Percentiles rank a stretch among this genome's conserved stretches.
Evolutionary conservation across 2,113 vertebrate species (phyloP).

Genomic region (Pelecanoides urinatrix): DNA sequence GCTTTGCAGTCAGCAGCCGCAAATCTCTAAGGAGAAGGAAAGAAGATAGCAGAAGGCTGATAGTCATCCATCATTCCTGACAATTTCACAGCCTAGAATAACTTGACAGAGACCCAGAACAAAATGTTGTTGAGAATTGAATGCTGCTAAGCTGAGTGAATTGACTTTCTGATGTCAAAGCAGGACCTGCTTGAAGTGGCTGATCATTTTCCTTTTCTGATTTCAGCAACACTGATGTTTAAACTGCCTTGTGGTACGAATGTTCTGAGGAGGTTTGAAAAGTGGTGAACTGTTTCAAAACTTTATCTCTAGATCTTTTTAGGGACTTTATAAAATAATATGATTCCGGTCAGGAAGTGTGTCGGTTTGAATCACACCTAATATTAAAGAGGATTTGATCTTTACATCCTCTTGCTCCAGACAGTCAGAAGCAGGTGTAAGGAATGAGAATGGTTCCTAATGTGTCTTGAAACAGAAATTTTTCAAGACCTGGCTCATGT

Average conservation of each 20-base stretch:
- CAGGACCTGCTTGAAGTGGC: slow-evolving; percentile 69
- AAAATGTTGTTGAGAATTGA: slow-evolving; percentile 78
- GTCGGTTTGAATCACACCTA: neutral
- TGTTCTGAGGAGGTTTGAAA: neutral
- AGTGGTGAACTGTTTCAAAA: neutral
- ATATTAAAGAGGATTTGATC: neutral
- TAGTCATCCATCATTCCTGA: slow-evolving; percentile 96
- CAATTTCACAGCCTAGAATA: slow-evolving; percentile 89
- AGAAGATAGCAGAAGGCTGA: slow-evolving; percentile 94
- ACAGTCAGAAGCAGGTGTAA: neutral
- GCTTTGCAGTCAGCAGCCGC: slow-evolving; percentile 84
- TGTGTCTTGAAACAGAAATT: neutral
- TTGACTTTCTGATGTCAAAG: slow-evolving; percentile 86
- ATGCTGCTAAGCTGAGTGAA: slow-evolving; percentile 84
- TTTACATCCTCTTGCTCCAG: neutral
- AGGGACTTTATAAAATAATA: neutral
- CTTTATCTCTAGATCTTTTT: neutral
- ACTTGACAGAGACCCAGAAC: slow-evolving; percentile 87
- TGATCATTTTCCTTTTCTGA: slow-evolving; percentile 49
- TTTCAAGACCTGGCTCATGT: neutral
- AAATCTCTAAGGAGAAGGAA: slow-evolving; percentile 86
- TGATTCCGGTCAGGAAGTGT: neutral
- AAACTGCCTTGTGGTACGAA: neutral
- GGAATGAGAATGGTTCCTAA: neutral
- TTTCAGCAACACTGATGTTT: slow-evolving; percentile 25